Conservation (phyloP, 2,888 invertebrate species). For the Priocnemis perturbator region DNA sequence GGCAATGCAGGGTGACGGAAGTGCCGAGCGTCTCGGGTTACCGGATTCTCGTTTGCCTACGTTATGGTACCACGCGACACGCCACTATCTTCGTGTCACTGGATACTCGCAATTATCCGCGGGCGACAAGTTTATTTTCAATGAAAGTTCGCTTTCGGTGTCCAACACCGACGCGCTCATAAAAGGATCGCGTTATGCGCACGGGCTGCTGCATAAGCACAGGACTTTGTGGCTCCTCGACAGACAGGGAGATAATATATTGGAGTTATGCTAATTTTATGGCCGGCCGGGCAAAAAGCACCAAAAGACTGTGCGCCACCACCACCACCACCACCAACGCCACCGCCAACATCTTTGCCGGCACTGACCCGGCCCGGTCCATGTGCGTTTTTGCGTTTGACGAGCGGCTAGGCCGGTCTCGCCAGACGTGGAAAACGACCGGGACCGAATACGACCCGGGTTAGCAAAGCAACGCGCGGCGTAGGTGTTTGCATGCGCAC, state of each 20-base stretch:
- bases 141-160: conserved; percentile 37
- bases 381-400: conserved; percentile 33
- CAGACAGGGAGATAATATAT: conserved; percentile 56
- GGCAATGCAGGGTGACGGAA: background rate
- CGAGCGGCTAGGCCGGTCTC: conserved; percentile 20
- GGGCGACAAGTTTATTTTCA: conserved; percentile 37
- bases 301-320: conserved; percentile 17
- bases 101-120: conserved; percentile 23
- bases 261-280: conserved; percentile 67
- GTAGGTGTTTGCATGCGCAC: too few relatives aligned
- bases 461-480: too few relatives aligned
- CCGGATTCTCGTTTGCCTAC: conserved; percentile 1
- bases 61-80: conserved; percentile 14
- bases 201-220: conserved; percentile 28
- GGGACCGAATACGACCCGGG: background rate
- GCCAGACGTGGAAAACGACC: background rate
- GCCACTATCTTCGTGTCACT: conserved; percentile 25
- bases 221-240: conserved; percentile 35
- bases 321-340: too few relatives aligned
- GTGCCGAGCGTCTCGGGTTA: background rate
- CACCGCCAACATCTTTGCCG: background rate
- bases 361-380: too few relatives aligned
- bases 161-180: conserved; percentile 16
- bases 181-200: conserved; percentile 25
- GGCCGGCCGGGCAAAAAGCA: conserved; percentile 47